phyloP scores from a whole-genome alignment of 2,888 invertebrate genomes.

The Copidosoma aretas region DNA sequence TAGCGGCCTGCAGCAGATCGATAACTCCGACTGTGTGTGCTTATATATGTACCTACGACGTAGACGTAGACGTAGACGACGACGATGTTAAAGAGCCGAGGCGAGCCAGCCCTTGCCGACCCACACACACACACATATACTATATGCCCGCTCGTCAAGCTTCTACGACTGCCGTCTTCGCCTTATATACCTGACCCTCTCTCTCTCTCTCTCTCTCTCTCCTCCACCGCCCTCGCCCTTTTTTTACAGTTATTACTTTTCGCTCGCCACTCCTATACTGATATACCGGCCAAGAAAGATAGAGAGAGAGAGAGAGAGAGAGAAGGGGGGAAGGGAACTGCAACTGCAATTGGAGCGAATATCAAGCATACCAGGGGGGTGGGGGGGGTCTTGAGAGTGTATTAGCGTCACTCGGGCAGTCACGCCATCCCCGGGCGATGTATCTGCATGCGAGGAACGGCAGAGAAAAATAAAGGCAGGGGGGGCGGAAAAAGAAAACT shows the following conservation, averaged over 20 bases:
- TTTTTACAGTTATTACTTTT: constrained; percentile 2
- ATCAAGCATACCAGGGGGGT: background rate
- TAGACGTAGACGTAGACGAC: too few species aligned
- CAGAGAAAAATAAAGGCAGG: background rate
- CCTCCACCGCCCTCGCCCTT: background rate
- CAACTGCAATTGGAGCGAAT: constrained; percentile 8
- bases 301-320: background rate
- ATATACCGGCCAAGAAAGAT: background rate
- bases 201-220: background rate
- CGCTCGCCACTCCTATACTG: background rate
- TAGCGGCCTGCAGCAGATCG: constrained; percentile 41
- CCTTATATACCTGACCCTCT: background rate
- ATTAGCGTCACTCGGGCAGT: constrained; percentile 15
- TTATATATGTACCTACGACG: too few species aligned
- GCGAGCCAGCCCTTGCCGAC: constrained; percentile 21
- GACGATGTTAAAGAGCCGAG: constrained; percentile 31
- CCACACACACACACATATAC: background rate
- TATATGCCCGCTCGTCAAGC: background rate
- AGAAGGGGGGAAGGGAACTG: background rate
- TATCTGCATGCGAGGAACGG: background rate
- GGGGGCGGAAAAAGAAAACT: background rate
- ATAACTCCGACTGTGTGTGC: constrained; percentile 44
- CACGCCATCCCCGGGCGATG: constrained; percentile 16
- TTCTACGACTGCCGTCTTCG: background rate
- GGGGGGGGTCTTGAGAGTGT: background rate